These are phyloP conservation scores for Microcebus lehilahytsara DNA, from an alignment of 2,113 vertebrate genomes.

Conservation along the genomic window DNA sequence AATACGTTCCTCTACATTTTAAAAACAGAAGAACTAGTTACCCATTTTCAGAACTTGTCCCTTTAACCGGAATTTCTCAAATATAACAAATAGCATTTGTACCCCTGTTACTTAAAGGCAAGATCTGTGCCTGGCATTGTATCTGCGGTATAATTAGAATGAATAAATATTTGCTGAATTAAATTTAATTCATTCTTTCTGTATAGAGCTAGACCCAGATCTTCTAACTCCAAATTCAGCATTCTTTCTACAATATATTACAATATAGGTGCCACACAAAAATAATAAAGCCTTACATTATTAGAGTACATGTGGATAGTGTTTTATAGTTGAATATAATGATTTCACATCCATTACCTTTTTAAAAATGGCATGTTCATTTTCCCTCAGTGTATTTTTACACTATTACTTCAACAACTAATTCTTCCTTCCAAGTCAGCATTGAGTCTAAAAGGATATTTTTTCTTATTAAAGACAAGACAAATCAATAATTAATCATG, in stretches of 20 bases:
- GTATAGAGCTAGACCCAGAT: background rate
- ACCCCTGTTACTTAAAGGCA: background rate
- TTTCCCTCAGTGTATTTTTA: slow-evolving; percentile 25
- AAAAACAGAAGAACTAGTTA: background rate
- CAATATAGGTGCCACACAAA: background rate
- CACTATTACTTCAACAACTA: background rate
- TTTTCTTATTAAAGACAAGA: slow-evolving; percentile 35
- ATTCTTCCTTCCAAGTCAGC: slow-evolving; percentile 23
- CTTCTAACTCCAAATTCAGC: background rate
- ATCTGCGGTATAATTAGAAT: background rate
- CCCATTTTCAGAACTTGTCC: background rate
- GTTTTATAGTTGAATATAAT: slow-evolving; percentile 19
- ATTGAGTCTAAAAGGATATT: slow-evolving; percentile 40
- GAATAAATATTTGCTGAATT: slow-evolving; percentile 1
- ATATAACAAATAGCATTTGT: background rate
- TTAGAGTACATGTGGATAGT: slow-evolving; percentile 7
- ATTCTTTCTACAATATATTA: background rate
- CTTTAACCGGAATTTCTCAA: background rate
- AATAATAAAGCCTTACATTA: background rate
- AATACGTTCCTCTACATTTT: background rate
- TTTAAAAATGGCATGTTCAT: background rate
- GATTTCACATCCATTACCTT: background rate
- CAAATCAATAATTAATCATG: slow-evolving; percentile 50
- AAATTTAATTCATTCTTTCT: background rate
- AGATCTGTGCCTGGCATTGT: background rate